Conservation (phyloP, 2,113 vertebrate species). For the Zosterops borbonicus region DNA sequence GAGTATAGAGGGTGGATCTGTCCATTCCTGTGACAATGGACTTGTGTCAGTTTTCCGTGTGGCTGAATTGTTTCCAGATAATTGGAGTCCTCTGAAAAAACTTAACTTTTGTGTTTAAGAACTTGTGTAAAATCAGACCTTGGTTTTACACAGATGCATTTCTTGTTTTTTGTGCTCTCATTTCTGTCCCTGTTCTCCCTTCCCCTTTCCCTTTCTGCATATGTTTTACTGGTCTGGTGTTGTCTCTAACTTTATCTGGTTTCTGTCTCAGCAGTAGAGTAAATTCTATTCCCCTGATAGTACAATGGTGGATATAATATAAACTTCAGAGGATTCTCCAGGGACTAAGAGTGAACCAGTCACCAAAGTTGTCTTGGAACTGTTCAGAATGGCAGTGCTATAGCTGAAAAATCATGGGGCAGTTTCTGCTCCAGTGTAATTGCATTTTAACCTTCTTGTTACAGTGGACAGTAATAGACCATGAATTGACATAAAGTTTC, state of each 20-base stretch:
- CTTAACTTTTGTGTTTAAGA: constrained; percentile 3
- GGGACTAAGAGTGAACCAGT: constrained; percentile 61
- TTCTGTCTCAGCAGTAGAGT: constrained; percentile 68
- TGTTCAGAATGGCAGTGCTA: constrained; percentile 43
- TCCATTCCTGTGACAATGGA: background rate
- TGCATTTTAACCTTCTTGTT: constrained; percentile 36
- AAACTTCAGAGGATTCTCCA: constrained; percentile 58
- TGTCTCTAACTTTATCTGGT: constrained; percentile 61
- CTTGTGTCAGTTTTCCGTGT: background rate
- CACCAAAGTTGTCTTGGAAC: constrained; percentile 58
- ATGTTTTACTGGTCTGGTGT: constrained; percentile 60
- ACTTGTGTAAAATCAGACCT: background rate
- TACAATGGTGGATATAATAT: constrained; percentile 53
- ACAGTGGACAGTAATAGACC: constrained; percentile 15
- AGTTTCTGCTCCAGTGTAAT: constrained; percentile 32
- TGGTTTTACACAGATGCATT: constrained; percentile 47
- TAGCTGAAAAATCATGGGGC: constrained; percentile 42
- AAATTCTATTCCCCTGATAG: constrained; percentile 52
- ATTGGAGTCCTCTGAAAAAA: background rate
- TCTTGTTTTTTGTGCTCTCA: constrained; percentile 31
- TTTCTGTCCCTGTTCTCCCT: constrained; percentile 34
- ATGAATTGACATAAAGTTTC: constrained; percentile 1
- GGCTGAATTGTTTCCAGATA: constrained; percentile 1
- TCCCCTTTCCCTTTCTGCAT: constrained; percentile 30
- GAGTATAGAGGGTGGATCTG: background rate